Evolutionary conservation across 2,888 invertebrate genomes (phyloP).

Genomic region (Oligia strigilis): DNA sequence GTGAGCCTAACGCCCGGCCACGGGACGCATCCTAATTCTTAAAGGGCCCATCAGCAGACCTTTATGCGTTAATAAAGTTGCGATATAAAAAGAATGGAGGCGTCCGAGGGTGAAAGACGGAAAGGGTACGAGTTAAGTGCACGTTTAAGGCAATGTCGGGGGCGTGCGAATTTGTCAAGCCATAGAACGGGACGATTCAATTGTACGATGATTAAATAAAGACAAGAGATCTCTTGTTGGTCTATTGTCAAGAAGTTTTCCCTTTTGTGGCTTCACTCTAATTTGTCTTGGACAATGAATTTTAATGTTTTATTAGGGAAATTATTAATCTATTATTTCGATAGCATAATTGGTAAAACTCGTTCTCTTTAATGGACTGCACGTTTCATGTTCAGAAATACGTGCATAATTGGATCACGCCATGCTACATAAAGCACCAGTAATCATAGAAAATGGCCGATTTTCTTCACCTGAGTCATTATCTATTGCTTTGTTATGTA

Average conservation of each 20-base stretch:
- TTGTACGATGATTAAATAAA: slow-evolving; percentile 88
- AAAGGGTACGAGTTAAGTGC: slow-evolving; percentile 89
- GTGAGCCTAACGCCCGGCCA: slow-evolving; percentile 80
- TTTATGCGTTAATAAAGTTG: slow-evolving; percentile 91
- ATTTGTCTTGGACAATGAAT: slow-evolving; percentile 46
- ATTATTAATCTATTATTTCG: slow-evolving; percentile 47
- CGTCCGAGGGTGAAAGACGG: slow-evolving; percentile 89
- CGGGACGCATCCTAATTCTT: slow-evolving; percentile 90
- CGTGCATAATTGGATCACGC: slow-evolving; percentile 51
- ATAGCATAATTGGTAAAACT: slow-evolving; percentile 33
- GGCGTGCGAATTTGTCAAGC: slow-evolving; percentile 90
- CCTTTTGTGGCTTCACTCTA: slow-evolving; percentile 65
- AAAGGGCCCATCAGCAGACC: slow-evolving; percentile 90
- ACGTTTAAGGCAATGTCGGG: slow-evolving; percentile 89
- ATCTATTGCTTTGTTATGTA: slow-evolving; percentile 39
- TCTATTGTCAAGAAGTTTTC: slow-evolving; percentile 71
- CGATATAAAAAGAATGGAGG: slow-evolving; percentile 90
- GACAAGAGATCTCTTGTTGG: slow-evolving; percentile 80
- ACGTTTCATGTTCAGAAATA: slow-evolving; percentile 49
- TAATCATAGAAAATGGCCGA: slow-evolving; percentile 58
- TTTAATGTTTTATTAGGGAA: slow-evolving; percentile 55
- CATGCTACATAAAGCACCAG: slow-evolving; percentile 58
- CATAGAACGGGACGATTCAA: slow-evolving; percentile 85
- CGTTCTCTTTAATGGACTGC: slow-evolving; percentile 42
- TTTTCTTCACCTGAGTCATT: slow-evolving; percentile 55